These are phyloP conservation scores for Acrocyrtus sp. DNA, from an alignment of 2,888 invertebrate species.

Conservation along the genomic window DNA sequence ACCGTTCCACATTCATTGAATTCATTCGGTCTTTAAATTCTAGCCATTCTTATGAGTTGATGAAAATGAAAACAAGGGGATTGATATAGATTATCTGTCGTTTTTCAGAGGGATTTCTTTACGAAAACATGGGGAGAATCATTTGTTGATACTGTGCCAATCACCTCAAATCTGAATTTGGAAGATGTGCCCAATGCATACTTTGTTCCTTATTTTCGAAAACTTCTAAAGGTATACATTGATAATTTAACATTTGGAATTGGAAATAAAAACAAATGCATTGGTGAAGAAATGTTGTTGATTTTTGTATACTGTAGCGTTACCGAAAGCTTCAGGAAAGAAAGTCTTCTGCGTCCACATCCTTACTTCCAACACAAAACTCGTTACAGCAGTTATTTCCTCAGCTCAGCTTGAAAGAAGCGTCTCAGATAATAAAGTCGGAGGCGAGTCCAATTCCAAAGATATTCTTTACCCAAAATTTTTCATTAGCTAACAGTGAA, in stretches of 20 bases:
- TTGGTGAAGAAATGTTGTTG: not conserved
- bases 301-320: conserved; percentile 41
- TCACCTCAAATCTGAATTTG: conserved; percentile 82
- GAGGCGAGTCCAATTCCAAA: conserved; percentile 77
- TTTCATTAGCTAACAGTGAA: conserved; percentile 81
- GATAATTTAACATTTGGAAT: not conserved
- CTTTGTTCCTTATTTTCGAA: conserved; percentile 88
- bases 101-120: conserved; percentile 81
- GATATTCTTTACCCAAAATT: conserved; percentile 83
- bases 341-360: conserved; percentile 51
- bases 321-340: conserved; percentile 58
- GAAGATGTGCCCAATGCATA: conserved; percentile 85
- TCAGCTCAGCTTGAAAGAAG: conserved; percentile 56
- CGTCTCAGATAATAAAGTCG: conserved; percentile 54
- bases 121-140: conserved; percentile 98
- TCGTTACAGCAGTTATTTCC: conserved; percentile 58
- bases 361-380: conserved; percentile 43
- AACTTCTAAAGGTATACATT: conserved; percentile 67
- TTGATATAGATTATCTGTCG: too few species aligned
- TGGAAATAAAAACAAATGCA: not conserved
- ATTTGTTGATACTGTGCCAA: conserved; percentile 83
- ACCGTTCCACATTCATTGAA: too few species aligned
- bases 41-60: too few species aligned
- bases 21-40: too few species aligned
- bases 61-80: too few species aligned